phyloP scores from a whole-genome alignment of 2,113 vertebrate species.

The Isichthys henryi region DNA sequence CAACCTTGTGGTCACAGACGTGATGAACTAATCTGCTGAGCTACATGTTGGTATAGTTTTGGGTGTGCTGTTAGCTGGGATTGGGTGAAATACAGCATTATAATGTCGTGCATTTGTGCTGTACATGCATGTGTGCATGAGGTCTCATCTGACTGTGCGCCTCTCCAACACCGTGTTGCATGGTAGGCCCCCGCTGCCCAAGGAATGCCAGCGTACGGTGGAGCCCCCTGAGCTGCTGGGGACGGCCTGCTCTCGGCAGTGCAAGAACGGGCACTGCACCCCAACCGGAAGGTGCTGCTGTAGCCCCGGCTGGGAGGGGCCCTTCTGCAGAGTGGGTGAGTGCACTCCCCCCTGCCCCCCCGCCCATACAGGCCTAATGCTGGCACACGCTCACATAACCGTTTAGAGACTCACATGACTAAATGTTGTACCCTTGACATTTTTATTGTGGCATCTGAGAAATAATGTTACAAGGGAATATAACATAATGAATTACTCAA shows the following conservation, averaged over 20 bases:
- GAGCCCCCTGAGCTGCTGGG: constrained; percentile 77
- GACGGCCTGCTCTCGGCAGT: constrained; percentile 84
- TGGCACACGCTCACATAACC: background rate
- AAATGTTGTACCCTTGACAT: background rate
- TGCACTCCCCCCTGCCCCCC: background rate
- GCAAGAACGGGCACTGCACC: constrained; percentile 89
- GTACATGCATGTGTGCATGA: background rate
- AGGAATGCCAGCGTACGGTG: constrained; percentile 79
- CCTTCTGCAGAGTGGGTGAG: constrained; percentile 88
- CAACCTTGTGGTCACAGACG: background rate
- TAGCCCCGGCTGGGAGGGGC: constrained; percentile 88
- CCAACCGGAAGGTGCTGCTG: constrained; percentile 91
- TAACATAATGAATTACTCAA: no score
- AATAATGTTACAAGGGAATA: no score
- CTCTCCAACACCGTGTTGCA: background rate
- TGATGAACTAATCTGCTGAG: background rate
- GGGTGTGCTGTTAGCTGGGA: background rate
- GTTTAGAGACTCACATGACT: background rate
- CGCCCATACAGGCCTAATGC: background rate
- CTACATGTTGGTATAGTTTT: background rate
- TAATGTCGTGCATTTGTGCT: background rate
- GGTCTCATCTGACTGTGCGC: background rate
- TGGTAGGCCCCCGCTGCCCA: constrained; percentile 77
- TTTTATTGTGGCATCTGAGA: background rate
- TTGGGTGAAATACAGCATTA: background rate